Percentiles rank a stretch among this genome's conserved stretches.
Conservation (phyloP, 2,797 vertebrate species). For the Darevskia mixta region DNA sequence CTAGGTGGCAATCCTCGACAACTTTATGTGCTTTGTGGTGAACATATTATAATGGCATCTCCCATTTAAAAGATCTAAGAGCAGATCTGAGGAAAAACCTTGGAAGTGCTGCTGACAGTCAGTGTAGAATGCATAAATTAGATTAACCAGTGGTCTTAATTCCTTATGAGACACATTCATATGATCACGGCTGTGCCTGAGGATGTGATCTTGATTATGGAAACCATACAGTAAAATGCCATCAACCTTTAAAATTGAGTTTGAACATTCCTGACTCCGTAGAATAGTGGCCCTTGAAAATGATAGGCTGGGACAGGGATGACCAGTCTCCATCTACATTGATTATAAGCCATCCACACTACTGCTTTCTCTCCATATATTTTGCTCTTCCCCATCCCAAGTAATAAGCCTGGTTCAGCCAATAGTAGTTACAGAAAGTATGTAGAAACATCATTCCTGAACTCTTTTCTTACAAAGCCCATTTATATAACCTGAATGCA, state of each 20-base stretch:
- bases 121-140: no score
- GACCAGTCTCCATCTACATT: background rate
- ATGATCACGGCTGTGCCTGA: background rate
- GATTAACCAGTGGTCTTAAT: background rate
- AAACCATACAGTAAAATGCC: background rate
- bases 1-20: background rate
- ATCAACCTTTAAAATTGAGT: background rate
- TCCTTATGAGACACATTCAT: background rate
- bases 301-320: background rate
- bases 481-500: background rate
- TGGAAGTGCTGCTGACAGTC: background rate
- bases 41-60: background rate
- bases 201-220: background rate
- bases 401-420: constrained; percentile 4
- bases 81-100: background rate
- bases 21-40: background rate
- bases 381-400: background rate
- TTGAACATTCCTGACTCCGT: background rate
- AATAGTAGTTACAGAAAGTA: background rate
- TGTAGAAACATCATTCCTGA: background rate
- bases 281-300: background rate
- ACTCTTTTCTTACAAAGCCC: background rate
- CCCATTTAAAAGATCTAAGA: background rate
- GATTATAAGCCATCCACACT: background rate
- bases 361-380: background rate